These are phyloP conservation scores for Cynopterus brachyotis DNA, from an alignment of 2,113 vertebrate genomes.

Conservation along the genomic window DNA sequence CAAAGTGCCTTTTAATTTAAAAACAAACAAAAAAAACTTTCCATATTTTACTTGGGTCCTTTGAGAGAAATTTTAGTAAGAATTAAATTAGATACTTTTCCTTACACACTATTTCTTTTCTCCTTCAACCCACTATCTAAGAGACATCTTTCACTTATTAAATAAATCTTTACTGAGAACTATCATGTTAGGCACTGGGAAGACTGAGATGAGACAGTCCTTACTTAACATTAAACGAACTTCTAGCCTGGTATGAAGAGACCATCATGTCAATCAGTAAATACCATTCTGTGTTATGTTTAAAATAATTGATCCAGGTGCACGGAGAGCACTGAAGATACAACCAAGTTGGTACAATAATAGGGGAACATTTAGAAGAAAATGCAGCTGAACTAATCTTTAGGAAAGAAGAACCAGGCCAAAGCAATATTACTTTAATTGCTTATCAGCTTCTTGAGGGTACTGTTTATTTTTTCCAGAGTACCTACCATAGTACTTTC, in stretches of 20 bases:
- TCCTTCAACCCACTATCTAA: background rate
- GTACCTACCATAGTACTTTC: background rate
- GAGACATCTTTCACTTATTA: background rate
- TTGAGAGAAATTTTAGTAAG: slow-evolving; percentile 4
- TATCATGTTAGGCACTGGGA: background rate
- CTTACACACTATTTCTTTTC: slow-evolving; percentile 26
- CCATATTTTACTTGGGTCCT: background rate
- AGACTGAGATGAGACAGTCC: background rate
- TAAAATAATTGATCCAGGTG: background rate
- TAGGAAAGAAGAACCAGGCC: background rate
- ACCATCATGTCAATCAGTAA: background rate
- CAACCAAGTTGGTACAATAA: background rate
- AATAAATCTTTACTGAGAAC: background rate
- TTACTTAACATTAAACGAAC: background rate
- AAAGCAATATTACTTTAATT: background rate
- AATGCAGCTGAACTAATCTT: background rate
- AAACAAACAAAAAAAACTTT: background rate
- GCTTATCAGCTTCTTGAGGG: background rate
- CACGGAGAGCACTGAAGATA: background rate
- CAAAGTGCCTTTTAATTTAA: background rate
- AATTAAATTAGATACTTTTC: background rate
- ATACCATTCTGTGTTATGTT: background rate
- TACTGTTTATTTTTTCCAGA: background rate
- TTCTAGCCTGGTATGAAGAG: background rate
- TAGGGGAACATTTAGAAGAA: background rate